These are phyloP conservation scores for Glyphotaelius pellucidus DNA, from an alignment of 2,888 invertebrate species.

Conservation along the genomic window DNA sequence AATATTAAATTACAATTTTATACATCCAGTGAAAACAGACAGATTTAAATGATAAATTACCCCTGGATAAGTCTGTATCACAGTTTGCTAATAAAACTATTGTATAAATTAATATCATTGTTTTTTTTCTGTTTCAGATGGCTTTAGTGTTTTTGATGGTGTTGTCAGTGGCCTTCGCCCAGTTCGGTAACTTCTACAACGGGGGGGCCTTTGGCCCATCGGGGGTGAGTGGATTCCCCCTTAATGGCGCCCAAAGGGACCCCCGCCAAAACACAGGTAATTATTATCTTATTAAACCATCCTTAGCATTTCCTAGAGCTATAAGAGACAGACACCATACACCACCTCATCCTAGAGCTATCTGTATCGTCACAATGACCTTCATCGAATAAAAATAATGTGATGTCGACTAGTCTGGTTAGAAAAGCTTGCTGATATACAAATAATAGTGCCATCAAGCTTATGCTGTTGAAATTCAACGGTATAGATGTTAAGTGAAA, in stretches of 20 bases:
- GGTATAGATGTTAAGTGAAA: background rate
- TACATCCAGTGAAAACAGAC: no score
- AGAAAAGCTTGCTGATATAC: background rate
- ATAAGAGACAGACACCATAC: background rate
- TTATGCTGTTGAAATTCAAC: background rate
- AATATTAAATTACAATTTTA: background rate
- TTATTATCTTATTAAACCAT: background rate
- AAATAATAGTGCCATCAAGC: background rate
- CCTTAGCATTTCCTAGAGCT: background rate
- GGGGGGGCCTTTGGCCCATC: slow-evolving; percentile 57
- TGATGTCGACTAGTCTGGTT: background rate
- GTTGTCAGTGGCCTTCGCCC: slow-evolving; percentile 72
- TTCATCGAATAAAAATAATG: background rate
- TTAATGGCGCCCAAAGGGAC: slow-evolving; percentile 59
- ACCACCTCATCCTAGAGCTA: background rate
- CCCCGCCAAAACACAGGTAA: slow-evolving; percentile 65
- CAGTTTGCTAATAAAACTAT: background rate
- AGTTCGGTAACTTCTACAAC: slow-evolving; percentile 69
- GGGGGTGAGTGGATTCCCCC: slow-evolving; percentile 55
- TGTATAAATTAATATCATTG: background rate
- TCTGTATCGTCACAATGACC: background rate
- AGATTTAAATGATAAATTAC: background rate
- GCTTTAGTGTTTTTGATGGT: slow-evolving; percentile 74
- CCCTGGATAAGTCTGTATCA: background rate
- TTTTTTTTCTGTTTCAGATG: slow-evolving; percentile 69